Percentiles rank a stretch among this genome's conserved stretches.
These are phyloP conservation scores for Hermetia illucens DNA, from an alignment of 1,140 invertebrate genomes.

Conservation along the genomic window DNA sequence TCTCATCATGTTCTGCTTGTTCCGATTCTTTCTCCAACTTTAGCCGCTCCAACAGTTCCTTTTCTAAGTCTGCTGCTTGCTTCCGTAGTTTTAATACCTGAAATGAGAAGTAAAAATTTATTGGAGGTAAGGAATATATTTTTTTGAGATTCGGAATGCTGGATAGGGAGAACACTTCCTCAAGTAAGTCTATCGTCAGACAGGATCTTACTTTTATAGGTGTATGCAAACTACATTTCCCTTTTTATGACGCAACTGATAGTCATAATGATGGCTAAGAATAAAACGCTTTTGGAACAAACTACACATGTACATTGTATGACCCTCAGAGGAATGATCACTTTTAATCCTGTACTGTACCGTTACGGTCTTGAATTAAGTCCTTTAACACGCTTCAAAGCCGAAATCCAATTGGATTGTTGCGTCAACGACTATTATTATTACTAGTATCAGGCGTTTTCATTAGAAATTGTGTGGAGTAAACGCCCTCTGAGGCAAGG, in stretches of 20 bases:
- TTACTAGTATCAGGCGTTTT: no score
- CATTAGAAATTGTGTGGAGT: no score
- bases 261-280: not conserved
- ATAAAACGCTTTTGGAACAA: not conserved
- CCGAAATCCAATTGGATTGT: no score
- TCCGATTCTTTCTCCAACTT: no score
- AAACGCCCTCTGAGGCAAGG: no score
- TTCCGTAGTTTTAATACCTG: slow-evolving; percentile 25
- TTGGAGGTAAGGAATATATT: not conserved
- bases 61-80: slow-evolving; percentile 20
- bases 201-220: not conserved
- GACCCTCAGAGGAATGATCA: no score
- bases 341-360: no score
- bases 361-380: no score
- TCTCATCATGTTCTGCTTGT: no score
- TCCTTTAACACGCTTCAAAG: no score
- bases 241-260: not conserved
- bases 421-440: no score
- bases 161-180: not conserved
- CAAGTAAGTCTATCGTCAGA: not conserved
- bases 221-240: not conserved
- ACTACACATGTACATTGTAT: no score
- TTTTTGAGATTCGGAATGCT: not conserved
- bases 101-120: not conserved
- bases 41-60: slow-evolving; percentile 18